phyloP scores from a whole-genome alignment of 2,113 vertebrate genomes.

The Apaloderma vittatum region DNA sequence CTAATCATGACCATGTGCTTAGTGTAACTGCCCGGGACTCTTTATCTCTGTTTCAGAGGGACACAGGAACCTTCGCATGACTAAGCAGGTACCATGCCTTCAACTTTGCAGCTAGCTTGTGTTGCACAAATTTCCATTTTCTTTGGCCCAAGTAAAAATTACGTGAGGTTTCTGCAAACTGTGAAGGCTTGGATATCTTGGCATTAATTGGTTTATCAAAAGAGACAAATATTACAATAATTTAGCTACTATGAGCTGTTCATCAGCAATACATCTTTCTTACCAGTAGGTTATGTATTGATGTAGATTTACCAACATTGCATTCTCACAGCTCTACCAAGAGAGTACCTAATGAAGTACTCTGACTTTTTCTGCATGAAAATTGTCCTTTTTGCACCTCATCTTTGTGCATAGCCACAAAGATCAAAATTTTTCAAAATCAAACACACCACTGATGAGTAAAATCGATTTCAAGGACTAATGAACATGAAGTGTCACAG shows the following conservation, averaged over 20 bases:
- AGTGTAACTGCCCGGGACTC: constrained; percentile 77
- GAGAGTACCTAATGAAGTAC: background rate
- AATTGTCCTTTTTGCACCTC: background rate
- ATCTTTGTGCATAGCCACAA: background rate
- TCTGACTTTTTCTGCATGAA: constrained; percentile 44
- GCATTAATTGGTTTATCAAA: constrained; percentile 49
- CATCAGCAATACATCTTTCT: background rate
- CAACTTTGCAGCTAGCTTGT: constrained; percentile 77
- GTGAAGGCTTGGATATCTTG: constrained; percentile 75
- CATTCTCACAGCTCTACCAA: constrained; percentile 55
- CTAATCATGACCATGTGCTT: constrained; percentile 37
- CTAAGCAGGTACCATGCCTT: constrained; percentile 90
- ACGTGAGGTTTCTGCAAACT: constrained; percentile 75
- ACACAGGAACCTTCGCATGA: constrained; percentile 94
- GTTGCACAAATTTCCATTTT: constrained; percentile 63
- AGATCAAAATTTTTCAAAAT: background rate
- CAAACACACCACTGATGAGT: constrained; percentile 9
- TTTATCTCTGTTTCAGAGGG: constrained; percentile 96
- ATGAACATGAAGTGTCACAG: constrained; percentile 28
- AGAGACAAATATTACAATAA: constrained; percentile 55
- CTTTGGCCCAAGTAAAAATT: constrained; percentile 65
- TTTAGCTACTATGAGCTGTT: constrained; percentile 20
- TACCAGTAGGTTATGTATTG: constrained; percentile 18
- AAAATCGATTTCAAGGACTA: constrained; percentile 51
- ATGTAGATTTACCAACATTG: background rate